phyloP scores from a whole-genome alignment of 2,888 invertebrate genomes.

The Subacronicta megacephala region DNA sequence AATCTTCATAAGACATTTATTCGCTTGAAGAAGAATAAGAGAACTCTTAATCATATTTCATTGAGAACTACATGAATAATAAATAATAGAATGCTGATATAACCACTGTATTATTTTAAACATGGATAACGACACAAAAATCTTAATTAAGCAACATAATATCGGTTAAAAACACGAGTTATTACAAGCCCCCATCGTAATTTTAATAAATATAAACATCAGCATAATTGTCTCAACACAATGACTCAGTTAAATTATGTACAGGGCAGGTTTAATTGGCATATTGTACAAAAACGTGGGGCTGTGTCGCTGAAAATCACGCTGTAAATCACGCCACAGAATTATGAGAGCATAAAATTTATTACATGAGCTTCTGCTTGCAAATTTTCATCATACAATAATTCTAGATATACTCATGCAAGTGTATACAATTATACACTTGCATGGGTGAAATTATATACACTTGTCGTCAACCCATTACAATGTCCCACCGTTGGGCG shows the following conservation, averaged over 20 bases:
- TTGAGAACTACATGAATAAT: too few species aligned
- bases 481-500: too few species aligned
- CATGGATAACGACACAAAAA: constrained; percentile 3
- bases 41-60: too few species aligned
- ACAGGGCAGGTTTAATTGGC: constrained; percentile 71
- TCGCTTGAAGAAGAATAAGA: too few species aligned
- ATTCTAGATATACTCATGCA: constrained; percentile 73
- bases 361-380: constrained; percentile 81
- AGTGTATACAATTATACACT: too few species aligned
- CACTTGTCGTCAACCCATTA: too few species aligned
- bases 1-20: too few species aligned
- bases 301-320: constrained; percentile 72
- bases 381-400: constrained; percentile 81
- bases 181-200: constrained; percentile 28
- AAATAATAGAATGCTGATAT: too few species aligned
- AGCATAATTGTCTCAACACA: constrained; percentile 48
- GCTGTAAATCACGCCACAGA: constrained; percentile 81
- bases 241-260: constrained; percentile 58
- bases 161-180: constrained; percentile 9
- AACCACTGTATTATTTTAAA: not conserved
- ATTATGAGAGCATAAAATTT: constrained; percentile 86
- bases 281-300: constrained; percentile 71
- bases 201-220: constrained; percentile 48
- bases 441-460: too few species aligned
- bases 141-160: constrained; percentile 24